A percentile compares a stretch with the other conserved stretches of the same genome.
phyloP scores from a whole-genome alignment of 1,140 invertebrate species.

The Rhynchophorus ferrugineus region DNA sequence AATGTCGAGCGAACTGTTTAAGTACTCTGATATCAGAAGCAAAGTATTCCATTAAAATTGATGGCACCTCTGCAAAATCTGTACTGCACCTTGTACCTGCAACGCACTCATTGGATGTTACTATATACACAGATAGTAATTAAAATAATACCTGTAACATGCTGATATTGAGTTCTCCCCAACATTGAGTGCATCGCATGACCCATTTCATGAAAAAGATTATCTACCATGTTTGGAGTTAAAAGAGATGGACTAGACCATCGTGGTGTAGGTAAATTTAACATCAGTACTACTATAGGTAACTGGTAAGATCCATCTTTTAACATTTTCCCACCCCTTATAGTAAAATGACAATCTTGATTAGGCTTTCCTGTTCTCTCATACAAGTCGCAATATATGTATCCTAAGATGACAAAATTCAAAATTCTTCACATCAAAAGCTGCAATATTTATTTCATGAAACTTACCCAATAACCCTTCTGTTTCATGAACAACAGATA shows the following conservation, averaged over 20 bases:
- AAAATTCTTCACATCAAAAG: neutral
- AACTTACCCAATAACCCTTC: conserved; percentile 57
- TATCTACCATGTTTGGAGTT: conserved; percentile 80
- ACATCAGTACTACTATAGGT: conserved; percentile 90
- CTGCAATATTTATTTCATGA: neutral
- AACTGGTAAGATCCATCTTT: conserved; percentile 78
- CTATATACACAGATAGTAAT: neutral
- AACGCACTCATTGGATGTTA: conserved; percentile 4
- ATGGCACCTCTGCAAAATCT: conserved; percentile 98
- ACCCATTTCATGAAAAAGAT: conserved; percentile 98
- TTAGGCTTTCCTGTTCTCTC: conserved; percentile 81
- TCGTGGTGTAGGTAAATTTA: conserved; percentile 71
- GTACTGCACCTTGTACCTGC: conserved; percentile 83
- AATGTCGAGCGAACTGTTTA: conserved; percentile 82
- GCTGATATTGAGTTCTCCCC: conserved; percentile 89
- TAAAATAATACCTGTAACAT: conserved; percentile 69
- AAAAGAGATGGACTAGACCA: conserved; percentile 74
- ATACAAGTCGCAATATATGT: conserved; percentile 98
- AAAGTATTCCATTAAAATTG: conserved; percentile 98
- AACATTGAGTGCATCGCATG: conserved; percentile 99
- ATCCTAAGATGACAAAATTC: conserved; percentile 46
- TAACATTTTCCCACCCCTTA: conserved; percentile 80
- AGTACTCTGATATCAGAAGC: conserved; percentile 81
- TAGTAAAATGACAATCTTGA: conserved; percentile 98
- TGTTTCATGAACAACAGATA: conserved; percentile 70